These are phyloP conservation scores for Drosophila bunnanda DNA, from an alignment of 2,888 invertebrate species.

Conservation along the genomic window DNA sequence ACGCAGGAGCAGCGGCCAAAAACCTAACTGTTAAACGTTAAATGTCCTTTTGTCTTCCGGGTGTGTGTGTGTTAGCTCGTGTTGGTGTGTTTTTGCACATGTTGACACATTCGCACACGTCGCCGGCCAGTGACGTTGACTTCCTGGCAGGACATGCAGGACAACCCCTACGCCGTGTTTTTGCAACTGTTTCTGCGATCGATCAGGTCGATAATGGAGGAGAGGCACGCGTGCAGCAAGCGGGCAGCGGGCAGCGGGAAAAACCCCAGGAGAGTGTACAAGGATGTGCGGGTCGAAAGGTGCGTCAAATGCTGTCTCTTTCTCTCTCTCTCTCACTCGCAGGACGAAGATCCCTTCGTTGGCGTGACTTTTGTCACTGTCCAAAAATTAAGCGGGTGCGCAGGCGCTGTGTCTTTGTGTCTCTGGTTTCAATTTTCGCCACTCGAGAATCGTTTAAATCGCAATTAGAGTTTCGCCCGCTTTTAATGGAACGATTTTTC, in stretches of 20 bases:
- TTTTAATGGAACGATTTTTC: conserved; percentile 54
- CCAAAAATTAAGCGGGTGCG: conserved; percentile 66
- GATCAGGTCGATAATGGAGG: conserved; percentile 47
- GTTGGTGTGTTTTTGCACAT: conserved; percentile 58
- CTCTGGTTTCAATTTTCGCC: conserved; percentile 56
- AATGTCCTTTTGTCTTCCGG: conserved; percentile 30
- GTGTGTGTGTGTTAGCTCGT: background rate
- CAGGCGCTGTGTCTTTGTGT: conserved; percentile 12
- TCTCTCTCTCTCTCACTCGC: background rate
- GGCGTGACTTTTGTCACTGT: conserved; percentile 66
- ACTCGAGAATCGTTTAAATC: conserved; percentile 68
- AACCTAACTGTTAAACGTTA: conserved; percentile 63
- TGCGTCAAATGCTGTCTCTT: conserved; percentile 49
- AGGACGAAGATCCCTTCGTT: conserved; percentile 1
- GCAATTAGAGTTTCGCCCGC: conserved; percentile 70
- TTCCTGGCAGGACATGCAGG: conserved; percentile 60
- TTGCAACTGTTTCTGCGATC: conserved; percentile 66
- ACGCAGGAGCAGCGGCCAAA: background rate
- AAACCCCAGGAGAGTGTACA: conserved; percentile 31
- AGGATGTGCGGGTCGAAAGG: conserved; percentile 73
- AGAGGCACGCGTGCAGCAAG: conserved; percentile 64
- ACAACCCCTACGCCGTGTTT: conserved; percentile 45
- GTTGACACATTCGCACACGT: conserved; percentile 57
- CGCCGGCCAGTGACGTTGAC: conserved; percentile 59
- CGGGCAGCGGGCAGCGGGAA: conserved; percentile 61